A percentile compares a stretch with the other conserved stretches of the same genome.
These are phyloP conservation scores for Alectoris magna DNA, from an alignment of 2,797 vertebrate genomes.

Conservation along the genomic window DNA sequence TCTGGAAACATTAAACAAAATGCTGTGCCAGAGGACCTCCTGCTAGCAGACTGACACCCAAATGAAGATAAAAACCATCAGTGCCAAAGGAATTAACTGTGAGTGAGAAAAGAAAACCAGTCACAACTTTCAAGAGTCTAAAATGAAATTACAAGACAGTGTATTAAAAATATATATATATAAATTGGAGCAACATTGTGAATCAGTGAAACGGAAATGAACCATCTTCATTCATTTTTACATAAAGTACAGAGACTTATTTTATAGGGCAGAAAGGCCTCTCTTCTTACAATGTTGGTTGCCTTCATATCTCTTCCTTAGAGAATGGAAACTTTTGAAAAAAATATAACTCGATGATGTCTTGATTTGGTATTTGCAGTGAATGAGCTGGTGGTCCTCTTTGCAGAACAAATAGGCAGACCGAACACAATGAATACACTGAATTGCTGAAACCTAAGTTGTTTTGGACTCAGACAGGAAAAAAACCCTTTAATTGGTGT, in stretches of 20 bases:
- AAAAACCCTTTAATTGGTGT: conserved; percentile 34
- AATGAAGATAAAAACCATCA: not conserved
- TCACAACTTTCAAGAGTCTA: not conserved
- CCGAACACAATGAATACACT: not conserved
- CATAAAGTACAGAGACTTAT: not conserved
- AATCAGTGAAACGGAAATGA: not conserved
- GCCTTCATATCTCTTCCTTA: not conserved
- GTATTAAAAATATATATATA: not conserved
- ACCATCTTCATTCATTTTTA: not conserved
- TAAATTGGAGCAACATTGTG: not conserved
- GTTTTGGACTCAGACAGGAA: not conserved
- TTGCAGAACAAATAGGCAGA: not conserved
- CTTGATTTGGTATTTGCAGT: not conserved
- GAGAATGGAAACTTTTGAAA: not conserved
- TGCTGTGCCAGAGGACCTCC: accelerated
- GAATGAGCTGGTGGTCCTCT: not conserved
- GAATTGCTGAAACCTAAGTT: conserved; percentile 28
- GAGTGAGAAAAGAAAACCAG: not conserved
- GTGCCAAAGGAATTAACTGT: conserved; percentile 25
- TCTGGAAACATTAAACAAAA: not conserved
- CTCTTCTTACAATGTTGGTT: not conserved
- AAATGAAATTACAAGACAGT: conserved; percentile 12
- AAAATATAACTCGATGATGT: not conserved
- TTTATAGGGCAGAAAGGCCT: not conserved
- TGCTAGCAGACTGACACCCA: not conserved